Evolutionary conservation across 2,113 vertebrate species (phyloP).

Genomic region (Equus przewalskii): DNA sequence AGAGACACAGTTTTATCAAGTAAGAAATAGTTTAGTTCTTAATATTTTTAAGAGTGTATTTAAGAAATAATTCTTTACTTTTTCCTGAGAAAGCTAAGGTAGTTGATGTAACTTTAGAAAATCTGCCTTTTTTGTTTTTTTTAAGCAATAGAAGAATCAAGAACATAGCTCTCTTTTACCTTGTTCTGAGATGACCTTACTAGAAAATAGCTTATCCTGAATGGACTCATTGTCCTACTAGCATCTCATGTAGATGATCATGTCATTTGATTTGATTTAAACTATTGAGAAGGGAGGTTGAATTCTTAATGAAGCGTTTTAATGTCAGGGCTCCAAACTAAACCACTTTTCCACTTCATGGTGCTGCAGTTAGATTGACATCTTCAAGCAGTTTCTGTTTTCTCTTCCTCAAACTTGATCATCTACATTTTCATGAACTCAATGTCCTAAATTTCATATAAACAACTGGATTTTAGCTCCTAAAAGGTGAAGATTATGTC

Average conservation of each 20-base stretch:
- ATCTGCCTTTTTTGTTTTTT: not conserved
- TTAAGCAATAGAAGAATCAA: not conserved
- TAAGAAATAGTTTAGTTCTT: not conserved
- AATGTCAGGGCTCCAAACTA: not conserved
- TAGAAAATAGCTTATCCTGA: conserved; percentile 42
- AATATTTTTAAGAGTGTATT: conserved; percentile 3
- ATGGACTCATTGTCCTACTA: not conserved
- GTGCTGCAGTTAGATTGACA: not conserved
- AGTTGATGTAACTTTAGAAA: conserved; percentile 48
- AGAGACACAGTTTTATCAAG: not conserved
- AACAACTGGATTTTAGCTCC: conserved; percentile 32
- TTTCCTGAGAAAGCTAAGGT: not conserved
- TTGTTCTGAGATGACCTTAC: conserved; percentile 27
- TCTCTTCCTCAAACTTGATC: not conserved
- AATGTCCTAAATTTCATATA: not conserved
- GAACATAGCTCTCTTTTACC: conserved; percentile 29
- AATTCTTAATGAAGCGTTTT: conserved; percentile 60
- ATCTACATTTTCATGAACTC: not conserved
- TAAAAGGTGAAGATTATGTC: not conserved
- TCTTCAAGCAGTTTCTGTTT: conserved; percentile 28
- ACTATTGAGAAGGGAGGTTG: not conserved
- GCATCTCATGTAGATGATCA: conserved; percentile 4
- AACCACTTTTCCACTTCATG: conserved; percentile 2
- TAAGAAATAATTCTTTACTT: conserved; percentile 17
- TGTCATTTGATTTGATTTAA: conserved; percentile 53